These are phyloP conservation scores for Gallinago jamesoni DNA, from an alignment of 2,113 vertebrate species.

Conservation along the genomic window DNA sequence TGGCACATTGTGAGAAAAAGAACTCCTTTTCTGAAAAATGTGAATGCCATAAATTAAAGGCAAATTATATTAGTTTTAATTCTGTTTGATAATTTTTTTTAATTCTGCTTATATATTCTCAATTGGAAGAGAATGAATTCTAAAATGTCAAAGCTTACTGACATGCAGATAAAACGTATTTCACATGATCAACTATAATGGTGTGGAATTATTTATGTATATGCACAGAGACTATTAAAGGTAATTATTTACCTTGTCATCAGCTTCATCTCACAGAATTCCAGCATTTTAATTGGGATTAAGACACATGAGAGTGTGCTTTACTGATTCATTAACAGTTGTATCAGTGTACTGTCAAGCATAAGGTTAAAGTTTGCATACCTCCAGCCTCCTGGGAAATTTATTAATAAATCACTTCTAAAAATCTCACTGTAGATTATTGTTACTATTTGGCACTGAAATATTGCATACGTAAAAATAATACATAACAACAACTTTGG, in stretches of 20 bases:
- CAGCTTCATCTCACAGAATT: not conserved
- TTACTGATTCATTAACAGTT: constrained; percentile 62
- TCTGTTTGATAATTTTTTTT: not conserved
- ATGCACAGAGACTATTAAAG: not conserved
- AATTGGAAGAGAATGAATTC: not conserved
- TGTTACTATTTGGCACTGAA: constrained; percentile 18
- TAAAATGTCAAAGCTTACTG: not conserved
- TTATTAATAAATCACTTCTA: constrained; percentile 55
- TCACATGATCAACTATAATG: not conserved
- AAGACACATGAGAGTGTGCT: constrained; percentile 36
- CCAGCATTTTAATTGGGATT: constrained; percentile 64
- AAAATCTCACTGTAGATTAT: constrained; percentile 1
- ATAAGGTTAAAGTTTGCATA: constrained; percentile 52
- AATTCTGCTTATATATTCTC: not conserved
- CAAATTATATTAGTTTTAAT: not conserved
- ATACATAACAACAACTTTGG: not conserved
- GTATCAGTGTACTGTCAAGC: constrained; percentile 16
- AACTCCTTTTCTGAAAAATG: not conserved
- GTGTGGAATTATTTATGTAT: not conserved
- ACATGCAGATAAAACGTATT: not conserved
- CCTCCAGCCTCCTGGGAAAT: constrained; percentile 25
- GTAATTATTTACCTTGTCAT: not conserved
- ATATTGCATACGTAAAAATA: not conserved
- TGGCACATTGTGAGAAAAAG: not conserved
- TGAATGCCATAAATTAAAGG: not conserved